A percentile compares a stretch with the other conserved stretches of the same genome.
Evolutionary conservation across 1,140 invertebrate genomes (phyloP).

Genomic region (Coenobita brevimanus): DNA sequence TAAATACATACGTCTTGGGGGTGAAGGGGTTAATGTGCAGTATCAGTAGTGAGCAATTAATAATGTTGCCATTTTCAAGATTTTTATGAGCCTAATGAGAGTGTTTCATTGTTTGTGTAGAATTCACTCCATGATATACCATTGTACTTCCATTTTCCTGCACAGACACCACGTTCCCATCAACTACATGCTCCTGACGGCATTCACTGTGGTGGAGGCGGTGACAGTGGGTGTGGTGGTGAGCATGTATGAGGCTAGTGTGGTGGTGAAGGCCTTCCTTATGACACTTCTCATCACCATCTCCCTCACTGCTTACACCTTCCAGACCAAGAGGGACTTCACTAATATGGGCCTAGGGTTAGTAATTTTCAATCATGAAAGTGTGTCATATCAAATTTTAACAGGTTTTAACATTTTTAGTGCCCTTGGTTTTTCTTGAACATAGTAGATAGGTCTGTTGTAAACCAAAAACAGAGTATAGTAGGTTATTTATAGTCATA

Average conservation of each 20-base stretch:
- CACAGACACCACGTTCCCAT: constrained; percentile 70
- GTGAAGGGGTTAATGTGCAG: no score
- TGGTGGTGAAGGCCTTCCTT: constrained; percentile 84
- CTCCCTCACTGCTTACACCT: constrained; percentile 83
- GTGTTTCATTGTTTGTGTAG: no score
- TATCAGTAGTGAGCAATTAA: no score
- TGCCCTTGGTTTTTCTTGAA: no score
- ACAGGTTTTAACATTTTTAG: no score
- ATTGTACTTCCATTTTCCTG: neutral
- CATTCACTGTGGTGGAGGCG: constrained; percentile 80
- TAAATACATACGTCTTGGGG: no score
- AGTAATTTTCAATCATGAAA: neutral
- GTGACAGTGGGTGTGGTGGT: constrained; percentile 84
- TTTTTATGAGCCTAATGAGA: no score
- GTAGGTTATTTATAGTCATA: no score
- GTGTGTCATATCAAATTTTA: neutral
- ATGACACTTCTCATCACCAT: constrained; percentile 83
- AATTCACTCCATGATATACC: no score
- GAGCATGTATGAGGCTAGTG: constrained; percentile 81
- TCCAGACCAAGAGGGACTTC: constrained; percentile 88
- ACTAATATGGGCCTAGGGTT: constrained; percentile 81
- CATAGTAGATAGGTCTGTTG: no score
- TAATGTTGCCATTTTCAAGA: no score
- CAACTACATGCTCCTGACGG: constrained; percentile 70
- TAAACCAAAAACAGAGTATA: no score